phyloP scores from a whole-genome alignment of 2,113 vertebrate species.

The Erythrocebus patas region DNA sequence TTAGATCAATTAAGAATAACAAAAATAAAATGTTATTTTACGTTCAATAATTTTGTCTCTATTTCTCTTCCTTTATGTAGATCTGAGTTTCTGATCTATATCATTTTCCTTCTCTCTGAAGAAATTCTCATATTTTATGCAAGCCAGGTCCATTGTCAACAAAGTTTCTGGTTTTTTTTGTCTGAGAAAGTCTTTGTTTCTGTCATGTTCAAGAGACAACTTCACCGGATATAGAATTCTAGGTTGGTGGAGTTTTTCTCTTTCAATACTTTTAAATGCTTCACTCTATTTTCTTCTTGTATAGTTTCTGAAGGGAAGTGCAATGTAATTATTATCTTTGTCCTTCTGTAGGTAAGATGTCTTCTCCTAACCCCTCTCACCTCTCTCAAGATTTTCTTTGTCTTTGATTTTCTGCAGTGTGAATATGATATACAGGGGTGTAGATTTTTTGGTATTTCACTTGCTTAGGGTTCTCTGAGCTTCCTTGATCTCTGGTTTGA shows the following conservation, averaged over 20 bases:
- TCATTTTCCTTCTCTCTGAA: not conserved
- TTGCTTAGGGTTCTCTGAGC: not conserved
- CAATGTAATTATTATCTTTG: not conserved
- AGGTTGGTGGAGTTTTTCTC: not conserved
- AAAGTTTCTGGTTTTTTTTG: not conserved
- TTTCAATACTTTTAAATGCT: not conserved
- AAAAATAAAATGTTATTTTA: not conserved
- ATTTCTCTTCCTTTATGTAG: not conserved
- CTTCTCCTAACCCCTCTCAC: too few relatives aligned
- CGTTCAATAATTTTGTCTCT: not conserved
- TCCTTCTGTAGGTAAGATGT: not conserved
- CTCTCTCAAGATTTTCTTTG: not conserved
- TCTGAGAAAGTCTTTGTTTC: not conserved
- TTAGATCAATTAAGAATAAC: not conserved
- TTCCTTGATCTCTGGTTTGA: not conserved
- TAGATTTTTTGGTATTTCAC: not conserved
- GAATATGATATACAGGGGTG: not conserved
- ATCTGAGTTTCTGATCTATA: not conserved
- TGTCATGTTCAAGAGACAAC: not conserved
- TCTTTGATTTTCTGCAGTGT: not conserved
- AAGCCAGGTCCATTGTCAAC: not conserved
- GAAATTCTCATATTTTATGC: not conserved
- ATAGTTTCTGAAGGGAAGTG: not conserved
- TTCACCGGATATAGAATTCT: not conserved
- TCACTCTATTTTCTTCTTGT: not conserved